Base-by-base conservation (phyloP, 2,113 vertebrate genomes). In the Dasypus novemcinctus region DNA sequence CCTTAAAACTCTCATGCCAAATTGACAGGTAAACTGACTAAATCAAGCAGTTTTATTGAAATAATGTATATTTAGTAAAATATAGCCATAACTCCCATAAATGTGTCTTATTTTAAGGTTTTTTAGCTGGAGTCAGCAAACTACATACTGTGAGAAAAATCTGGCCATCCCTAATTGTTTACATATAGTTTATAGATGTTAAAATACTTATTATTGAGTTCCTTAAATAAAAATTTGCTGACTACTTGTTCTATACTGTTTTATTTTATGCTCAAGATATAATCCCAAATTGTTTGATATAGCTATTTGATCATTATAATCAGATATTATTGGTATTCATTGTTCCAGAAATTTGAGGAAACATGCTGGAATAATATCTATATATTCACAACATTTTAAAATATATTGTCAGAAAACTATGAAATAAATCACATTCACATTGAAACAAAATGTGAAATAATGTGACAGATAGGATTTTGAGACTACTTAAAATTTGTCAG, bases 271-370 rank as follows among this genome's bases (percentile, higher is more conserved):
- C 18, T 59, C 82, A 49, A 91, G 90, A 90, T 59, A 1, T 20
- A 92, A 81, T 4, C 92, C 66, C 80, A 29, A 12, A 13, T 46
- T 71, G 52, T 87, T 93, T 4, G 2, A 82, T 87, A 78, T 3
- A 15, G 91, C 13, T 85, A 63, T 15, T 9, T 88, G 76, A 23
- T 1, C 0, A 7, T 7, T 92, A 5, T 71, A 76, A 85, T 92
- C n/a, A 90, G 91, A 90, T 38, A 94, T 66, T 84, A 68, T 29
- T 31, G 1, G 85, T 68, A 90, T 84, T 96, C 92, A 87, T 91
- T 87, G 1, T 54, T 74, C 87, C 20, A 14, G 81, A 3, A 33
- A 29, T 64, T 59, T 78, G 12, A 10, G 54, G 2, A 92, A 29
- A 0, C 7, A 66, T n/a, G 1, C 5, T 13, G 43, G 8, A 14